These are phyloP conservation scores for Chelonoidis abingdonii DNA, from an alignment of 2,113 vertebrate genomes.

Conservation along the genomic window DNA sequence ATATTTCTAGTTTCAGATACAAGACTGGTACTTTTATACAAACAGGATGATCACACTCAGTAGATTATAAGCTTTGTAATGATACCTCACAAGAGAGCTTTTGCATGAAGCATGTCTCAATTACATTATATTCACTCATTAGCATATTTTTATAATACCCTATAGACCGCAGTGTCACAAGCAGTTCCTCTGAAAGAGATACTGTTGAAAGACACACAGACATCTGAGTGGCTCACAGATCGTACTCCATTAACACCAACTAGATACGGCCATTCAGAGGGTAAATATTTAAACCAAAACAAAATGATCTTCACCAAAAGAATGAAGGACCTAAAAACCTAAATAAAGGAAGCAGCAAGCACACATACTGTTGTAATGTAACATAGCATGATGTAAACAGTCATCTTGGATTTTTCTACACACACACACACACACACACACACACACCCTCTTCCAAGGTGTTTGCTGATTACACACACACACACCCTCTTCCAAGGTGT, in stretches of 20 bases:
- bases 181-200: background rate
- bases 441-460: background rate
- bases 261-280: background rate
- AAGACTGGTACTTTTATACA: no score
- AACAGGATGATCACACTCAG: no score
- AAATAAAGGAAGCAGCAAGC: accelerated
- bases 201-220: background rate
- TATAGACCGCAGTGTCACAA: no score
- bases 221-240: background rate
- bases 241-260: background rate
- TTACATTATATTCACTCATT: no score
- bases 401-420: background rate
- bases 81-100: no score
- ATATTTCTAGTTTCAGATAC: no score
- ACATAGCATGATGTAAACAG: accelerated
- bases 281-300: background rate
- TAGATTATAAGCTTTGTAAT: no score
- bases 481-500: background rate
- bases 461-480: accelerated
- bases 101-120: no score
- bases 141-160: no score
- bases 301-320: background rate
- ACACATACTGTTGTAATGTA: accelerated
- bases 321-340: background rate
- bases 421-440: background rate